Base-by-base conservation (phyloP, 2,888 invertebrate species). In the Colostygia pectinataria region DNA sequence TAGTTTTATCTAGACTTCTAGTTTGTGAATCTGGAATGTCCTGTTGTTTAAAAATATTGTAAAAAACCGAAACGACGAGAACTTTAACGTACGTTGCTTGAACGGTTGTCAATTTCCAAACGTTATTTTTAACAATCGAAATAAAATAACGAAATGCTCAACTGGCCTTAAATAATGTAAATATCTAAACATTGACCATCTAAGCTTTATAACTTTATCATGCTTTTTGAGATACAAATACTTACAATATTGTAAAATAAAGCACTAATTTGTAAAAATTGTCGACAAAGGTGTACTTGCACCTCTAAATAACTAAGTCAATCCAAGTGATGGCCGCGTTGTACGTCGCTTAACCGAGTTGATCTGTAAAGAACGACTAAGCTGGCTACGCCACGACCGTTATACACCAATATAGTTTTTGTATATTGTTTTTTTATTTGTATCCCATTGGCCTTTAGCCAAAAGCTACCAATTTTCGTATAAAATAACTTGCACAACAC, bases 11-110 rank as follows among this genome's bases (percentile, higher is more conserved):
- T 73, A 75, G 63, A 68, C 33, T 24, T 41, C 61, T 62, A 69
- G 63, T 73, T 74, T 74, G 76, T 71, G 76, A 76, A 71, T 56
- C 68, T 87, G 87, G 87, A 87, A 87, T 87, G 87, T 87, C 80
- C 81, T 66, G 77, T 66, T 63, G 42, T 29, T 65, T 60, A 45
- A 60, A 44, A 57, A 46, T 46, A 55, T 50, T 52, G 57, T 55
- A 42, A 53, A 60, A 54, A 66, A 50, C n/a, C 49, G 41, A 43
- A 46, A 49, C 33, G 15, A 49, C 33, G 28, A 33, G 15, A 44
- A 15, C 36, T 34, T 20, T 29, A 49, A 40, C 32, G 25, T 18
- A 47, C 51, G 44, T 52, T 51, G 44, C 37, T 45, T 39, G 41
- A 27, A 58, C 55, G 51, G 45, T 49, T 38, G 25, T 45, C 10